These are phyloP conservation scores for Metaphire vulgaris DNA, from an alignment of 1,140 invertebrate species.

Conservation along the genomic window DNA sequence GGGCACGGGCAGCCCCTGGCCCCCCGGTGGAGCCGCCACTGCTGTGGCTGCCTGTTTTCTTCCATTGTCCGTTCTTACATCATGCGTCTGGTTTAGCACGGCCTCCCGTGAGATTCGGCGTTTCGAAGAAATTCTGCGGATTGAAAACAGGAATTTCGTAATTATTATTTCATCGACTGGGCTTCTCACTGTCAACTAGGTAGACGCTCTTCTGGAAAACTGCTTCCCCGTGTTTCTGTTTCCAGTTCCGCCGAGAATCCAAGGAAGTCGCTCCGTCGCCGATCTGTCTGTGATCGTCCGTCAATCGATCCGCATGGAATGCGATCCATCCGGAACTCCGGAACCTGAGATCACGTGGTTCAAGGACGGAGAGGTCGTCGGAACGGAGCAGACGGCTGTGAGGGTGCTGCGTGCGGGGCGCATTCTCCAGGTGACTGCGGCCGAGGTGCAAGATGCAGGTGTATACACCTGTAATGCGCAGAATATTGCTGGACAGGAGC, in stretches of 20 bases:
- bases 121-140: too few species aligned
- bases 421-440: slow-evolving; percentile 26
- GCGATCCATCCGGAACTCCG: slow-evolving; percentile 46
- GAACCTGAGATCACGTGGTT: slow-evolving; percentile 53
- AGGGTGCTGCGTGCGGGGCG: slow-evolving; percentile 12
- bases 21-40: too few species aligned
- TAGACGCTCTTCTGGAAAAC: too few species aligned
- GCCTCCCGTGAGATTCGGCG: too few species aligned
- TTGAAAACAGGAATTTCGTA: too few species aligned
- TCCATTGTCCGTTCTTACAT: too few species aligned
- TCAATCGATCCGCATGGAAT: slow-evolving; percentile 11
- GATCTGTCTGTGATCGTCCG: slow-evolving; percentile 5
- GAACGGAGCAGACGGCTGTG: background rate
- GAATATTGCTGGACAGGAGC: slow-evolving; percentile 55
- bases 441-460: slow-evolving; percentile 35
- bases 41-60: too few species aligned
- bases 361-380: slow-evolving; percentile 34
- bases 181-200: too few species aligned
- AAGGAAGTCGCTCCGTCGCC: background rate
- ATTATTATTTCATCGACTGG: too few species aligned
- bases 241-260: slow-evolving; percentile 24
- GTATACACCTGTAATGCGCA: slow-evolving; percentile 55
- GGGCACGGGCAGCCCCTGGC: too few species aligned
- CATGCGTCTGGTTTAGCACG: too few species aligned
- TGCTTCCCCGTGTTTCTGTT: background rate